These are phyloP conservation scores for Riptortus pedestris DNA, from an alignment of 1,140 invertebrate species.

Conservation along the genomic window DNA sequence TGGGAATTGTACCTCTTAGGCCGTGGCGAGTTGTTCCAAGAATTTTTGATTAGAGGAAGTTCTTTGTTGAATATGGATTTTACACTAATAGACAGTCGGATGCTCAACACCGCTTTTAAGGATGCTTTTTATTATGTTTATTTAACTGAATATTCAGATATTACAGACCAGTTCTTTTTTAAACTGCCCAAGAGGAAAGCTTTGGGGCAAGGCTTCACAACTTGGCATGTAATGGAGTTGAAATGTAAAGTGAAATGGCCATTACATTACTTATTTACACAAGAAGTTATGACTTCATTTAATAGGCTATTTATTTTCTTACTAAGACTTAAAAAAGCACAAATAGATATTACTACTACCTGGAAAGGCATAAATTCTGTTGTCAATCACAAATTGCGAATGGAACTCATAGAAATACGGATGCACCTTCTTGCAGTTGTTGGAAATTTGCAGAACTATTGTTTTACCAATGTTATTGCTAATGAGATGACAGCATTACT, in stretches of 20 bases:
- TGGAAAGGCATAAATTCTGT: neutral
- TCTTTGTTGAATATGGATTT: neutral
- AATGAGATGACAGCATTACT: conserved; percentile 6
- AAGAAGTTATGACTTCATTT: conserved; percentile 4
- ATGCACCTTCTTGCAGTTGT: conserved; percentile 9
- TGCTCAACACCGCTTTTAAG: neutral
- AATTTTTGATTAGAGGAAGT: neutral
- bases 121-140: conserved; percentile 23
- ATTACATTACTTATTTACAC: conserved; percentile 10
- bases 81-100: neutral
- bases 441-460: conserved; percentile 21
- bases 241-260: conserved; percentile 16
- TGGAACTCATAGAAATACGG: neutral
- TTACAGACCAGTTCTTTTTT: conserved; percentile 2
- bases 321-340: neutral
- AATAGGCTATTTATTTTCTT: conserved; percentile 15
- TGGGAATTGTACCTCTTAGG: neutral
- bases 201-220: neutral
- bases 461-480: conserved; percentile 19
- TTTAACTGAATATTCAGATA: conserved; percentile 11
- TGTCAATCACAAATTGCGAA: neutral
- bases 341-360: neutral
- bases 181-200: neutral
- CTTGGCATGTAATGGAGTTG: neutral
- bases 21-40: neutral